These are phyloP conservation scores for Montipora sp. DNA, from an alignment of 64 coral and sea anemone species.

Conservation along the genomic window DNA sequence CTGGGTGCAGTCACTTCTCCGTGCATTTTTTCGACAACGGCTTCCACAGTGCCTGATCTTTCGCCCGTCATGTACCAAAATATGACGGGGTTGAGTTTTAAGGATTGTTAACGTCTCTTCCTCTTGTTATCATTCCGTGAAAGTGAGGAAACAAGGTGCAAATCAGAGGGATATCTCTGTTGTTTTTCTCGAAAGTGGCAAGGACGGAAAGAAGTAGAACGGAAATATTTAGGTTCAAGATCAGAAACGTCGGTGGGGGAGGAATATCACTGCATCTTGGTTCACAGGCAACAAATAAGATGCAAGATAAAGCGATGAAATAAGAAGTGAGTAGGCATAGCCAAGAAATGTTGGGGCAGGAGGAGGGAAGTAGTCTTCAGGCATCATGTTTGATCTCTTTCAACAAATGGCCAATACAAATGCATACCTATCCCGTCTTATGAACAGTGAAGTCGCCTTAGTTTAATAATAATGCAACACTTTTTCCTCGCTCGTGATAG, in stretches of 20 bases:
- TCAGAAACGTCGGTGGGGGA: not conserved
- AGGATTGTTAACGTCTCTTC: slow-evolving; percentile 18
- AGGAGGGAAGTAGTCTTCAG: not conserved
- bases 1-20: slow-evolving; percentile 16
- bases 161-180: not conserved
- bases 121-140: not conserved
- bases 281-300: not conserved
- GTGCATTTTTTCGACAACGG: slow-evolving; percentile 5
- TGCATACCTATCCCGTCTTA: too few species aligned
- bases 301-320: not conserved
- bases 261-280: not conserved
- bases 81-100: slow-evolving; percentile 15
- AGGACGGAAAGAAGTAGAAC: not conserved
- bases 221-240: not conserved
- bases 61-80: slow-evolving; percentile 47
- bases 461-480: too few species aligned
- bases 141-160: not conserved
- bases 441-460: too few species aligned
- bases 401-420: too few species aligned
- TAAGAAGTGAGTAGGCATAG: not conserved
- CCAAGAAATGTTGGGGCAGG: not conserved
- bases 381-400: not conserved
- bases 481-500: too few species aligned
- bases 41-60: not conserved
- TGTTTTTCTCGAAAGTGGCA: not conserved